Evolutionary conservation across 2,113 vertebrate genomes (phyloP), one percentile per base, ranked within the genome.

Genomic region (Vanacampus margaritifer): DNA sequence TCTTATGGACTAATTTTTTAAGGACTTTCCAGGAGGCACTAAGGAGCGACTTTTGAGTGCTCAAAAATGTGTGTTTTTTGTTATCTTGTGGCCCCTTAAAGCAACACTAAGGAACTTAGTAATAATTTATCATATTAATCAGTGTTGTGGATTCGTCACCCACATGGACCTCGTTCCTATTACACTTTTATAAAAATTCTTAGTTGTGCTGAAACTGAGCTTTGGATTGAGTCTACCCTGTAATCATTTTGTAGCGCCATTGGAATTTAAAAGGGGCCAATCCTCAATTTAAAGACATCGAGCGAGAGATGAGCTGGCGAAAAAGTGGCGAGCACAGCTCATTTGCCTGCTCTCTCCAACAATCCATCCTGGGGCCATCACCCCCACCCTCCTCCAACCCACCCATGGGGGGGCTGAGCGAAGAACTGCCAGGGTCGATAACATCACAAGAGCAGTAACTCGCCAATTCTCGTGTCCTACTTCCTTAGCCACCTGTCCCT

Each of bases 381-480:
- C 6, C 48, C n/a, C 48, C 45, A 32, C 28, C 14, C 6, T 2
- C 17, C 17, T 17, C 21, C 48, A 23, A n/a, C 6, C n/a, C 48
- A 11, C 68, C 84, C 75, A 73, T 41, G 1, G 79, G 28, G 28
- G 65, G 71, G 59, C 57, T 1, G 68, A 71, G 62, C 61, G 80
- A 71, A 58, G 45, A 65, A 64, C 73, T 86, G 83, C 81, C 81
- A 78, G 65, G 83, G 80, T 79, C 35, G 51, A 86, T 87, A 79
- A 82, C 78, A 79, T 87, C 86, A 87, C 37, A 79, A 59, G 78
- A 78, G 74, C 78, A 57, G 71, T 60, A 64, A 72, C 78, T 69
- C 45, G 75, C 81, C 87, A 88, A 79, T 69, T 57, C 79, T 81
- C 65, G 78, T 81, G 88, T 83, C 84, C 86, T 88, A 87, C 77